These are phyloP conservation scores for Plecturocebus donacophilus DNA, from an alignment of 2,113 vertebrate genomes.

Conservation along the genomic window DNA sequence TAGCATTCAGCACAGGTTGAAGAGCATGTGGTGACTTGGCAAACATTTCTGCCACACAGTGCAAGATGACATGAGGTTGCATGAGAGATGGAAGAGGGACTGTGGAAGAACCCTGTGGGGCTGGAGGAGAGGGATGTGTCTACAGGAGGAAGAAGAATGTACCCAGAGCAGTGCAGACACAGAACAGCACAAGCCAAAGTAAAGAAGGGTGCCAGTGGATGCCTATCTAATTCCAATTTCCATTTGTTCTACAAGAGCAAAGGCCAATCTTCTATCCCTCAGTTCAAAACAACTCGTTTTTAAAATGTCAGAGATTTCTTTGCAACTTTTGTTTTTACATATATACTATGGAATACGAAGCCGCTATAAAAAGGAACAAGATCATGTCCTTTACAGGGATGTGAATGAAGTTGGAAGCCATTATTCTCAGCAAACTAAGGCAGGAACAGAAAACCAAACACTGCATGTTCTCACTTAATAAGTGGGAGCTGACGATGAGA, in stretches of 20 bases:
- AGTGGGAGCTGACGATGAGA: no score
- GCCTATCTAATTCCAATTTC: not conserved
- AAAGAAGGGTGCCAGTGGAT: not conserved
- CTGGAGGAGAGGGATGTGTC: not conserved
- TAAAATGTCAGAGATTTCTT: not conserved
- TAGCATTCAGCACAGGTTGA: not conserved
- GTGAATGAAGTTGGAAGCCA: no score
- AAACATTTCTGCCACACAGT: not conserved
- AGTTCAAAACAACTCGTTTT: slow-evolving; percentile 26
- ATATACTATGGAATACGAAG: no score
- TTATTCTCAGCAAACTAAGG: no score
- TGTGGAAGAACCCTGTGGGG: not conserved
- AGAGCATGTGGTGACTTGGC: not conserved
- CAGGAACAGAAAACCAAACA: no score
- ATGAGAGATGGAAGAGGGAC: not conserved
- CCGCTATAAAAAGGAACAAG: no score
- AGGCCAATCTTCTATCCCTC: not conserved
- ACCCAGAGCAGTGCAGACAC: not conserved
- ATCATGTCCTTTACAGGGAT: no score
- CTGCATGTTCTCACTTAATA: no score
- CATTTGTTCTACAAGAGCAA: not conserved
- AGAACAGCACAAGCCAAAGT: not conserved
- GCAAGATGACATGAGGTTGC: not conserved
- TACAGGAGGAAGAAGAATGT: not conserved
- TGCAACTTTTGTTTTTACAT: no score